Evolutionary conservation across 2,113 vertebrate genomes (phyloP).

Genomic region (Cynoglossus semilaevis): DNA sequence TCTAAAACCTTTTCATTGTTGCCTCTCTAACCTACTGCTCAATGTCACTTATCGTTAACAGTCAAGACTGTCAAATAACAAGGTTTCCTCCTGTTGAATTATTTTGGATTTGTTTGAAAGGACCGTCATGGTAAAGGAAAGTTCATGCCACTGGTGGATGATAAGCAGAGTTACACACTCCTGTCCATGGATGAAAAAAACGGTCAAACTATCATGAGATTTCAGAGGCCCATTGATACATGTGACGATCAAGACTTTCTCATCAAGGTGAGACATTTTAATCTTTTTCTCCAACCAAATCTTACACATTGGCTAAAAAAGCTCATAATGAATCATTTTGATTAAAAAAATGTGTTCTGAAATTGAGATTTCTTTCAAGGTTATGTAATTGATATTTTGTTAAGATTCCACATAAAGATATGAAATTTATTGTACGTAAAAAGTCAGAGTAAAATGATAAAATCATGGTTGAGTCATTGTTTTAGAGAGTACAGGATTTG

Average conservation of each 20-base stretch:
- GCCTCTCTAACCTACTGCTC: background rate
- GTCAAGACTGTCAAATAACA: too few species aligned
- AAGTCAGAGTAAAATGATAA: too few species aligned
- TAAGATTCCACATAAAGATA: too few species aligned
- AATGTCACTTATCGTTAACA: background rate
- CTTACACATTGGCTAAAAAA: too few species aligned
- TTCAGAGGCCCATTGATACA: constrained; percentile 63
- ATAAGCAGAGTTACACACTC: constrained; percentile 77
- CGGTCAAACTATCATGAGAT: constrained; percentile 71
- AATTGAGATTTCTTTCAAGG: too few species aligned
- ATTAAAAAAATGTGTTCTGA: too few species aligned
- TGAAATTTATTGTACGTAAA: too few species aligned
- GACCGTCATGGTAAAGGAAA: constrained; percentile 68
- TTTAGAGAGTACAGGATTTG: too few species aligned
- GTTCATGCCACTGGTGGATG: constrained; percentile 64
- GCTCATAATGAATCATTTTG: too few species aligned
- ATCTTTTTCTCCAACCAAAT: background rate
- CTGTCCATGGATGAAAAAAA: constrained; percentile 67
- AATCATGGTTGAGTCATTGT: too few species aligned
- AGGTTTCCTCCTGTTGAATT: background rate
- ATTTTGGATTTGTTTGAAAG: constrained; percentile 53
- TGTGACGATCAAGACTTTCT: constrained; percentile 75
- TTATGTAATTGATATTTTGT: too few species aligned
- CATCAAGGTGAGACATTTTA: constrained; percentile 72
- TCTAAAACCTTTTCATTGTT: too few species aligned